Conservation (phyloP, 2,113 vertebrate genomes). For the Cynocephalus volans region DNA sequence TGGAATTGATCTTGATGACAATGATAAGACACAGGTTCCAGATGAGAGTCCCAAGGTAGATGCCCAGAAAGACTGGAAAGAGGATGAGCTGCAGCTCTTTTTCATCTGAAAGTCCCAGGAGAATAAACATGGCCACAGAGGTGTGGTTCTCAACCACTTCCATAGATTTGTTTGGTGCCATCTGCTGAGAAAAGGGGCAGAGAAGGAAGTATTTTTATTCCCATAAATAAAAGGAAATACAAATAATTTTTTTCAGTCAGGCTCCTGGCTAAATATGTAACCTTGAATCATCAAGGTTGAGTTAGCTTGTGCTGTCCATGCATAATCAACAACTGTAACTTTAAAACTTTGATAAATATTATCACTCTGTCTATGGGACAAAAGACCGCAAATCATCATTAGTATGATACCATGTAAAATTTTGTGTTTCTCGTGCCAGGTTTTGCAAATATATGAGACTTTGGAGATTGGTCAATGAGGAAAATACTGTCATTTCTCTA, state of each 20-base stretch:
- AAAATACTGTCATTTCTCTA: neutral
- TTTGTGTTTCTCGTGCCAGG: neutral
- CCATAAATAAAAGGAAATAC: neutral
- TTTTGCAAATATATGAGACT: neutral
- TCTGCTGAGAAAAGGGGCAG: neutral
- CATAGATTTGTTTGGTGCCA: neutral
- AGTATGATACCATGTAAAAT: neutral
- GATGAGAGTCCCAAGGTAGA: neutral
- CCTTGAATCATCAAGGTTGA: neutral
- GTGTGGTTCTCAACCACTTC: neutral
- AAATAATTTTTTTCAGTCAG: neutral
- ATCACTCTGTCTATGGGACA: neutral
- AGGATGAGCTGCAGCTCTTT: neutral
- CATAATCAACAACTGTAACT: neutral
- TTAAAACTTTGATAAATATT: neutral
- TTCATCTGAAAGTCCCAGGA: neutral
- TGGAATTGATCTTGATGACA: neutral
- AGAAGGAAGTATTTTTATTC: neutral
- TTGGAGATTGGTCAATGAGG: neutral
- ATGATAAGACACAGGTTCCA: constrained; percentile 23
- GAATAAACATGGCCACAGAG: neutral
- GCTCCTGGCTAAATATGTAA: neutral
- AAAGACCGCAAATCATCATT: neutral
- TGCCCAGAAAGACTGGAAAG: neutral
- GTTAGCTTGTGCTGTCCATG: neutral